Conservation (phyloP, 2,888 invertebrate genomes). For the Seladonia tumulorum region DNA sequence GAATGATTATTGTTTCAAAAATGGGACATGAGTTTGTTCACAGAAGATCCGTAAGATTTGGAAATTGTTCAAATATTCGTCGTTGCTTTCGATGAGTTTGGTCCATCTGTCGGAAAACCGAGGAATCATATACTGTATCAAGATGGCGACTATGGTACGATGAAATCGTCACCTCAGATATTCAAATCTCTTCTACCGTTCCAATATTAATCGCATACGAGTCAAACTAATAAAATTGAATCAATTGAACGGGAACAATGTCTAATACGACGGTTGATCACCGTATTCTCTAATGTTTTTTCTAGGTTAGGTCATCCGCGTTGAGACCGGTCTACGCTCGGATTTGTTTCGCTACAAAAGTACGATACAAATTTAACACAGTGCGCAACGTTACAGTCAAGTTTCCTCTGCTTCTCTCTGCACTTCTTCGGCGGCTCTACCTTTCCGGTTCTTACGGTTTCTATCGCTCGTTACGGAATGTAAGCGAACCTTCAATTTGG, state of each 20-base stretch:
- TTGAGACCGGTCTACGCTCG: not conserved
- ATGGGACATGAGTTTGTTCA: not conserved
- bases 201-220: too few relatives aligned
- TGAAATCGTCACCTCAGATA: too few relatives aligned
- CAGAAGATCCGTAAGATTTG: not conserved
- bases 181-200: too few relatives aligned
- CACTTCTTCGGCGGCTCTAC: too few relatives aligned
- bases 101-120: too few relatives aligned
- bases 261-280: not conserved
- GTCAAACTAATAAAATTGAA: not conserved
- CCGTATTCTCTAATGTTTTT: not conserved
- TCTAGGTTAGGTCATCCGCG: not conserved
- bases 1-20: not conserved
- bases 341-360: not conserved
- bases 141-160: too few relatives aligned
- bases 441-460: not conserved
- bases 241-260: not conserved
- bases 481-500: conserved; percentile 38
- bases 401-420: not conserved
- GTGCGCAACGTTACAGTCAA: not conserved
- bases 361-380: not conserved
- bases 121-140: too few relatives aligned
- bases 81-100: too few relatives aligned
- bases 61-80: too few relatives aligned
- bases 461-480: not conserved